These are phyloP conservation scores for Australoheros facetus DNA, from an alignment of 2,797 vertebrate genomes.

Conservation along the genomic window DNA sequence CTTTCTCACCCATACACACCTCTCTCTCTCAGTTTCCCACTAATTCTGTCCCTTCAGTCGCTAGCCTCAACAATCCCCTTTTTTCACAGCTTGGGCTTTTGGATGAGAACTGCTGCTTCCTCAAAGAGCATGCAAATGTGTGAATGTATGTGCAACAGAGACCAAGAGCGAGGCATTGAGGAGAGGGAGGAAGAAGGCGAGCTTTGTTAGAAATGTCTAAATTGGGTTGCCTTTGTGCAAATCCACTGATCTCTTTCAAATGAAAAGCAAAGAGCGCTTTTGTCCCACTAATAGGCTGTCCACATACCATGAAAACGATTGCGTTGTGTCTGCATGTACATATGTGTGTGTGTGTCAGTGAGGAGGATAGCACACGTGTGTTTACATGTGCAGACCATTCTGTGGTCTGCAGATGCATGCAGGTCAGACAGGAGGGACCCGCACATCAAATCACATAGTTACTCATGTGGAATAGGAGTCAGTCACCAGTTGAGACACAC, in stretches of 20 bases:
- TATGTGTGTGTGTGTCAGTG: background rate
- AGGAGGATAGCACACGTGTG: background rate
- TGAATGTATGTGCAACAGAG: slow-evolving; percentile 54
- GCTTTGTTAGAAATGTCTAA: slow-evolving; percentile 75
- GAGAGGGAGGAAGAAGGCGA: slow-evolving; percentile 48
- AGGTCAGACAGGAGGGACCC: slow-evolving; percentile 22
- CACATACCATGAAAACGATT: slow-evolving; percentile 43
- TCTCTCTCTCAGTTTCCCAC: slow-evolving; percentile 36
- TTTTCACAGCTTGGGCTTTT: slow-evolving; percentile 62
- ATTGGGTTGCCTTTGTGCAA: slow-evolving; percentile 69
- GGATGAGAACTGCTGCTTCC: slow-evolving; percentile 55
- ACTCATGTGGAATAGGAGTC: slow-evolving; percentile 34
- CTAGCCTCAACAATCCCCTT: slow-evolving; percentile 54
- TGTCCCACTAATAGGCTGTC: slow-evolving; percentile 60
- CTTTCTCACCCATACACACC: slow-evolving; percentile 41
- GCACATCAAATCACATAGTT: slow-evolving; percentile 36
- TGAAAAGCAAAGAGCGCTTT: slow-evolving; percentile 59
- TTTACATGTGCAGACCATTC: slow-evolving; percentile 23
- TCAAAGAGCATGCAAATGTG: slow-evolving; percentile 75
- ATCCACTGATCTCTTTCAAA: slow-evolving; percentile 65
- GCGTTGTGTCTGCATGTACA: slow-evolving; percentile 17
- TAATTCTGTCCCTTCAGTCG: slow-evolving; percentile 57
- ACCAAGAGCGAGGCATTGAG: slow-evolving; percentile 34
- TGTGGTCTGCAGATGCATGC: background rate
- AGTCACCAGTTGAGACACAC: slow-evolving; percentile 2